Percentiles rank a stretch among this genome's conserved stretches.
These are phyloP conservation scores for Gephyroberyx darwinii DNA, from an alignment of 2,797 vertebrate genomes.

Conservation along the genomic window DNA sequence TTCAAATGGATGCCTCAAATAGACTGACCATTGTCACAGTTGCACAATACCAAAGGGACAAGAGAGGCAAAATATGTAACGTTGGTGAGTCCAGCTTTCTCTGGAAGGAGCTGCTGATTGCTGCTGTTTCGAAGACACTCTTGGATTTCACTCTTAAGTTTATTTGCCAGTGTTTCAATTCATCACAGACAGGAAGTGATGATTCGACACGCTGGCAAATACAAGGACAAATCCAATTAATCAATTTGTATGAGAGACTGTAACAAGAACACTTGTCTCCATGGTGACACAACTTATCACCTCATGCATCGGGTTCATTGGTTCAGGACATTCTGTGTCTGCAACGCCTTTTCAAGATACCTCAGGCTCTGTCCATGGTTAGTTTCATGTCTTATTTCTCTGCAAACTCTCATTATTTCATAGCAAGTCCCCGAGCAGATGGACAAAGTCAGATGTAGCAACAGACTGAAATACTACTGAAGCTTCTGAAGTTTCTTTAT, in stretches of 20 bases:
- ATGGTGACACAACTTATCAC: constrained; percentile 31
- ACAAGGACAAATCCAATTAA: constrained; percentile 16
- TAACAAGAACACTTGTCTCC: constrained; percentile 24
- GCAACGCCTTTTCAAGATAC: background rate
- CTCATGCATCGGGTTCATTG: background rate
- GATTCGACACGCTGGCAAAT: background rate
- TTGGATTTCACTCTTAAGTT: background rate
- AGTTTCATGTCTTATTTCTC: background rate
- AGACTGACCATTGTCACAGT: too few relatives aligned
- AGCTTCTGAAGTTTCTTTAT: background rate
- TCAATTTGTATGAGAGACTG: constrained; percentile 7
- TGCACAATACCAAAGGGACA: too few relatives aligned
- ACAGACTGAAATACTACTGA: background rate
- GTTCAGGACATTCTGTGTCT: background rate
- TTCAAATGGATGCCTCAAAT: too few relatives aligned
- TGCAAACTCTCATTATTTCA: background rate
- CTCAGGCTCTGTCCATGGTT: background rate
- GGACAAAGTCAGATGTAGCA: background rate
- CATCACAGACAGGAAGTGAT: background rate
- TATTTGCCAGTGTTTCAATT: background rate
- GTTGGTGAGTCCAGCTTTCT: too few relatives aligned
- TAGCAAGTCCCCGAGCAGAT: background rate
- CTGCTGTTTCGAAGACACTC: too few relatives aligned
- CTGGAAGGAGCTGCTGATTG: too few relatives aligned
- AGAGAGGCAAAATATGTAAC: too few relatives aligned